Base-by-base conservation (phyloP, 2,888 invertebrate genomes). In the Lacanobia wlatinum region DNA sequence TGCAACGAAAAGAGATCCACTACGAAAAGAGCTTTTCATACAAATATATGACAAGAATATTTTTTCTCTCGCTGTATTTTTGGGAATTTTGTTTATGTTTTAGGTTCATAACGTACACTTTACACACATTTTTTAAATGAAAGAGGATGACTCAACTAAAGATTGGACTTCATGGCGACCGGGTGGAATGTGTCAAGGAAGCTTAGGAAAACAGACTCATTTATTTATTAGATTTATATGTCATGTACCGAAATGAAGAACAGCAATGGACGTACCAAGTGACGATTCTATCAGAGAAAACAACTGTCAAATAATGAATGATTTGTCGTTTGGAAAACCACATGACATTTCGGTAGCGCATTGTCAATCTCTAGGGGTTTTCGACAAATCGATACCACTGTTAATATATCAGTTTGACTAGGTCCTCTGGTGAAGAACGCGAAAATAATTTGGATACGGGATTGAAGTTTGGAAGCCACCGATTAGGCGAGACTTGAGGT, bases 1-100 rank as follows among this genome's bases (percentile, higher is more conserved):
- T 48, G 48, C 21, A 43, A 73, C 53, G n/a, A n/a, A n/a, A n/a
- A n/a, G n/a, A 34, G 38, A 43, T 43, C 40, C 28, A 48, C 50
- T 53, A 63, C 6, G 53, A 58, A 62, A 52, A 67, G 55, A 73
- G 77, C 73, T 77, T 78, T 56, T 74, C 0, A 74, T 74, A 34
- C 18, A 78, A 64, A 48, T 23, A 18, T 21, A 34, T 34, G 23
- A 38, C 16, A 28, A 40, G 5, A 5, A n/a, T 52, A 9, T 21
- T 48, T 50, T 46, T 67, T 53, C 34, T 23, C 14, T 21, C 16
- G n/a, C 8, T 23, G 4, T 2, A 12, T 18, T 28, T 58, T 40
- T 50, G 6, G 18, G 18, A 43, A 34, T 46, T 50, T 63, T 18
- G 62, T 59, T 59, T 48, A 61, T 48, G 23, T 70, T 52, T 43